A percentile compares a stretch with the other conserved stretches of the same genome.
phyloP scores from a whole-genome alignment of 1,140 invertebrate genomes.

The Neodiprion fabricii region DNA sequence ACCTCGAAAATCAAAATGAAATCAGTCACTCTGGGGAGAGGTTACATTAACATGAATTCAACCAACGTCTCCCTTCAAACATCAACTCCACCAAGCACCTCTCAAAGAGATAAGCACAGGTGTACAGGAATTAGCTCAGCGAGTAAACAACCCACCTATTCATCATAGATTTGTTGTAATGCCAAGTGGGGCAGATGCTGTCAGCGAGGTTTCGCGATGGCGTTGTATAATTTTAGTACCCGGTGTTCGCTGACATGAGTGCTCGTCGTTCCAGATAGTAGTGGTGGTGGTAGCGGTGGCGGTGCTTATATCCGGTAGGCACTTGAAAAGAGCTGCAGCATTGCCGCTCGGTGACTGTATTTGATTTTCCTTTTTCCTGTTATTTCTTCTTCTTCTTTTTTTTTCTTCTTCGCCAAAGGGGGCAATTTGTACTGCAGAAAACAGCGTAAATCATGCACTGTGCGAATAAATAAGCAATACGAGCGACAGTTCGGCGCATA shows the following conservation, averaged over 20 bases:
- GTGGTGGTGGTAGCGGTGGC: not conserved
- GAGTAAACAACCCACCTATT: not conserved
- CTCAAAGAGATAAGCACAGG: no score
- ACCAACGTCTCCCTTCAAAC: no score
- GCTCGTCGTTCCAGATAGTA: no score
- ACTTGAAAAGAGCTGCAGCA: not conserved
- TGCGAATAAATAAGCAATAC: slow-evolving; percentile 34
- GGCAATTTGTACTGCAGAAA: not conserved
- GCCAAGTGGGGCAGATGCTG: not conserved
- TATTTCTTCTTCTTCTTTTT: no score
- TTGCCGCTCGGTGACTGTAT: not conserved
- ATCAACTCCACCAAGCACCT: no score
- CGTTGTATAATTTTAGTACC: not conserved
- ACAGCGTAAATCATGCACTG: not conserved
- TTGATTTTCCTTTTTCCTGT: not conserved
- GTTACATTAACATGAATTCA: no score
- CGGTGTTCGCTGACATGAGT: no score
- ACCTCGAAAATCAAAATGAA: no score
- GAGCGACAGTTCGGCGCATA: slow-evolving; percentile 26
- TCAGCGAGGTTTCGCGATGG: not conserved
- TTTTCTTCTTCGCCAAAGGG: not conserved
- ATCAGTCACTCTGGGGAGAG: no score
- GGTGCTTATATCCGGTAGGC: not conserved
- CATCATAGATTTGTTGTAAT: not conserved
- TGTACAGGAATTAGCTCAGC: no score